These are phyloP conservation scores for Polia nebulosa DNA, from an alignment of 2,888 invertebrate genomes.

Conservation along the genomic window DNA sequence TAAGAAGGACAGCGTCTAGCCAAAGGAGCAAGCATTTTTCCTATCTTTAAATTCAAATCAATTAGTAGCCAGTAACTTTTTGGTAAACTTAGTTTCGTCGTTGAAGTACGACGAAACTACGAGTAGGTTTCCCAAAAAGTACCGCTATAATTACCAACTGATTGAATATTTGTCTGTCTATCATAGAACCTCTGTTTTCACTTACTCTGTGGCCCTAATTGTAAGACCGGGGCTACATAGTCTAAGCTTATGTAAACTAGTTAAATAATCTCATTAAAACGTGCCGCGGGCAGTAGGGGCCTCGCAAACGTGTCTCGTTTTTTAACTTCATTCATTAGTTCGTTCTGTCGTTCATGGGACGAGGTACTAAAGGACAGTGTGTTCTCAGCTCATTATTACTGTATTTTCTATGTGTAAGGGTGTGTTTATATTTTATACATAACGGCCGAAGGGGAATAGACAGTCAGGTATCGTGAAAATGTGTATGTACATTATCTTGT, in stretches of 20 bases:
- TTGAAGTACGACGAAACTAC: no score
- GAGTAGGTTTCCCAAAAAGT: no score
- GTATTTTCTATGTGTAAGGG: not conserved
- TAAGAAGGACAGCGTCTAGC: no score
- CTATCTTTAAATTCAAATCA: no score
- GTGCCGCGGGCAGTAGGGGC: slow-evolving; percentile 16
- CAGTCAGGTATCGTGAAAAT: not conserved
- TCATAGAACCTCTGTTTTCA: not conserved
- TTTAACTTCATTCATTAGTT: slow-evolving; percentile 33
- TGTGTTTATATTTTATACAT: not conserved
- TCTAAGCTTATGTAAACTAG: slow-evolving; percentile 50
- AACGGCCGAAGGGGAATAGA: no score
- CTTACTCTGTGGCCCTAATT: slow-evolving; percentile 31
- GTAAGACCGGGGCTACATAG: slow-evolving; percentile 25
- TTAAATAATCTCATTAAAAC: slow-evolving; percentile 50
- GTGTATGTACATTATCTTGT: not conserved
- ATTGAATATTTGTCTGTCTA: not conserved
- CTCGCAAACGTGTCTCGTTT: slow-evolving; percentile 39
- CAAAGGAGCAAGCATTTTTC: no score
- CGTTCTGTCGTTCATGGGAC: slow-evolving; percentile 3
- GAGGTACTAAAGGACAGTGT: not conserved
- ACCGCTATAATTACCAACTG: not conserved
- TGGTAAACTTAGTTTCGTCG: no score
- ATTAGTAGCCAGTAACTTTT: no score
- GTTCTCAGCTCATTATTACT: not conserved